Conservation (phyloP, 1,140 invertebrate species). For the Euschistus heros region DNA sequence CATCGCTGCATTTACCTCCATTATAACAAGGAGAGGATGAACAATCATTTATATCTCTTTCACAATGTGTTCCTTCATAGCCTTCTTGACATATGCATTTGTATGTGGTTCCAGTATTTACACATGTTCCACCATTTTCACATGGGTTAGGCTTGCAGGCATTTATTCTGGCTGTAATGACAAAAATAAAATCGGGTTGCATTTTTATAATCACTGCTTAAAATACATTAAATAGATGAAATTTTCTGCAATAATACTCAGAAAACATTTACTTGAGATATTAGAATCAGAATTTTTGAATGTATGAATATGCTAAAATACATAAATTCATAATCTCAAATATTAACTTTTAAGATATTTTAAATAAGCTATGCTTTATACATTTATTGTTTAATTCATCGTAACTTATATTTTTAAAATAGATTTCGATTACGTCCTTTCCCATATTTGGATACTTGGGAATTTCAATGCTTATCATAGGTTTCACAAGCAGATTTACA, state of each 20-base stretch:
- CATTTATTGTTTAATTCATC: no score
- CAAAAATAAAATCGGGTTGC: background rate
- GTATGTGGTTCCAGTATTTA: conserved; percentile 56
- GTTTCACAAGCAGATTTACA: no score
- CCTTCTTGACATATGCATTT: conserved; percentile 55
- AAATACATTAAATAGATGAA: background rate
- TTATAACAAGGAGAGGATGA: conserved; percentile 56
- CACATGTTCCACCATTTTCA: conserved; percentile 63
- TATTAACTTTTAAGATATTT: no score
- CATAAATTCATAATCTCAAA: no score
- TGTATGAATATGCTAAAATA: no score
- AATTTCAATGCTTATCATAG: no score
- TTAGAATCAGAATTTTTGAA: background rate
- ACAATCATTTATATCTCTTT: conserved; percentile 54
- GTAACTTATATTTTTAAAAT: no score
- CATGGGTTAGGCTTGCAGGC: conserved; percentile 61
- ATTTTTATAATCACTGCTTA: background rate
- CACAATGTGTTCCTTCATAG: conserved; percentile 50
- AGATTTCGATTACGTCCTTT: no score
- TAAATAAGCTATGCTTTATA: no score
- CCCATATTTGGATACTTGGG: no score
- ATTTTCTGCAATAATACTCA: background rate
- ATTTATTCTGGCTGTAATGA: conserved; percentile 44
- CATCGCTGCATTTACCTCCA: conserved; percentile 67
- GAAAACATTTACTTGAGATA: no score